Conservation (phyloP, 2,113 vertebrate genomes). For the Oryzias woworae region DNA sequence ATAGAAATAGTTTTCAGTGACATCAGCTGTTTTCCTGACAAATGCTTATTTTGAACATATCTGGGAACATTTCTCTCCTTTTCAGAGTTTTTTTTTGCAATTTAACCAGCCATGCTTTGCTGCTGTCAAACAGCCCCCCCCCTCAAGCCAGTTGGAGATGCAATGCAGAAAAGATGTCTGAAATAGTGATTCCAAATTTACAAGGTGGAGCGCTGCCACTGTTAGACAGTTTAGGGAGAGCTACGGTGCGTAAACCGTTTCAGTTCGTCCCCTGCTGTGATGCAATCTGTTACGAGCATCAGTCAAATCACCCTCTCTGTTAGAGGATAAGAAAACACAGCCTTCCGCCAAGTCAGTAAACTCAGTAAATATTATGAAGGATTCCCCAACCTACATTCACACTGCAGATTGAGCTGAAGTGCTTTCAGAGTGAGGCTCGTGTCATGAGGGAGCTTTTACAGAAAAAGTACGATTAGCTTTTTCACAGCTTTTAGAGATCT, state of each 20-base stretch:
- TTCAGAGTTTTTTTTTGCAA: conserved; percentile 29
- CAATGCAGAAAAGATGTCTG: conserved; percentile 59
- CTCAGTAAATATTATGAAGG: conserved; percentile 48
- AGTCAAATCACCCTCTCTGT: conserved; percentile 59
- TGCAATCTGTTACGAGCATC: conserved; percentile 67
- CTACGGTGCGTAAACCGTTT: conserved; percentile 54
- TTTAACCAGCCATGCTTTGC: conserved; percentile 24
- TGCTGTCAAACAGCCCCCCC: conserved; percentile 31
- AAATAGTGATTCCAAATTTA: conserved; percentile 65
- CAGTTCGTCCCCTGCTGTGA: conserved; percentile 60
- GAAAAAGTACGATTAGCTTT: conserved; percentile 7
- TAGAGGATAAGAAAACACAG: conserved; percentile 53
- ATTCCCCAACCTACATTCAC: conserved; percentile 50
- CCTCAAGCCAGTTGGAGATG: conserved; percentile 56
- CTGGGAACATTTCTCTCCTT: conserved; percentile 30
- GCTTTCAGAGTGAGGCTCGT: neutral
- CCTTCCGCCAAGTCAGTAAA: conserved; percentile 54
- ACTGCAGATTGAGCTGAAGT: conserved; percentile 24
- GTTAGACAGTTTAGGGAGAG: conserved; percentile 62
- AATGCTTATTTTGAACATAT: conserved; percentile 19
- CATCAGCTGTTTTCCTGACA: conserved; percentile 27
- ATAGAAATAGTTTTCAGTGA: conserved; percentile 13
- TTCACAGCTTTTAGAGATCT: neutral
- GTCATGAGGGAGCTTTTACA: neutral
- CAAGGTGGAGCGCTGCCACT: conserved; percentile 66